A percentile compares a stretch with the other conserved stretches of the same genome.
Evolutionary conservation across 2,113 vertebrate genomes (phyloP).

Genomic region (Antennarius striatus): DNA sequence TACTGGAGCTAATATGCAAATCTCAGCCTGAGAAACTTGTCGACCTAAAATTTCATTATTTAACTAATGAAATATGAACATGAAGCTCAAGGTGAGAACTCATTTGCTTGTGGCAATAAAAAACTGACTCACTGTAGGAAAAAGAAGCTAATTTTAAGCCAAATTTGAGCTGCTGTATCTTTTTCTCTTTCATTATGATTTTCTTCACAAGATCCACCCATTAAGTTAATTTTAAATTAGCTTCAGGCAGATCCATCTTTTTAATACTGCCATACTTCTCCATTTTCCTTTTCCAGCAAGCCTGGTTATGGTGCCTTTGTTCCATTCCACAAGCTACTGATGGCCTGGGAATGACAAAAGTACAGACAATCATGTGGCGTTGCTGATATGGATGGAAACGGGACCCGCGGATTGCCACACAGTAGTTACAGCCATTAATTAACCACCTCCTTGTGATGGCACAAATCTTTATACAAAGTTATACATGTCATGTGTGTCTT

Average conservation of each 20-base stretch:
- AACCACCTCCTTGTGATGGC: too few relatives aligned
- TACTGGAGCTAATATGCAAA: slow-evolving; percentile 24
- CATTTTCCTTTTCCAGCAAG: slow-evolving; percentile 61
- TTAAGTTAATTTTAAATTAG: background rate
- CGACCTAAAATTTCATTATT: background rate
- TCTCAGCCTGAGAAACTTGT: background rate
- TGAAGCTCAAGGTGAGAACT: background rate
- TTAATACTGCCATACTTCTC: background rate
- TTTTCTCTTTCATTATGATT: background rate
- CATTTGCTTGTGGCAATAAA: background rate
- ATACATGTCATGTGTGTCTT: background rate
- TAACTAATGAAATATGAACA: background rate
- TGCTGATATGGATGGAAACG: background rate
- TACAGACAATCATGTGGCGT: background rate
- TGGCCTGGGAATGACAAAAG: slow-evolving; percentile 80
- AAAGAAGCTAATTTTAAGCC: too few relatives aligned
- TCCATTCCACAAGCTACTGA: slow-evolving; percentile 79
- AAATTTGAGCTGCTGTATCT: background rate
- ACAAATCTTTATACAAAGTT: background rate
- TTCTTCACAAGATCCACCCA: background rate
- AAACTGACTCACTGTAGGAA: background rate
- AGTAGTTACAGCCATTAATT: too few relatives aligned
- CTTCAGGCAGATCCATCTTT: background rate
- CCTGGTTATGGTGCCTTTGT: slow-evolving; percentile 77
- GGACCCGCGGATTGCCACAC: too few relatives aligned